phyloP scores from a whole-genome alignment of 2,113 vertebrate species.

The Morone saxatilis region DNA sequence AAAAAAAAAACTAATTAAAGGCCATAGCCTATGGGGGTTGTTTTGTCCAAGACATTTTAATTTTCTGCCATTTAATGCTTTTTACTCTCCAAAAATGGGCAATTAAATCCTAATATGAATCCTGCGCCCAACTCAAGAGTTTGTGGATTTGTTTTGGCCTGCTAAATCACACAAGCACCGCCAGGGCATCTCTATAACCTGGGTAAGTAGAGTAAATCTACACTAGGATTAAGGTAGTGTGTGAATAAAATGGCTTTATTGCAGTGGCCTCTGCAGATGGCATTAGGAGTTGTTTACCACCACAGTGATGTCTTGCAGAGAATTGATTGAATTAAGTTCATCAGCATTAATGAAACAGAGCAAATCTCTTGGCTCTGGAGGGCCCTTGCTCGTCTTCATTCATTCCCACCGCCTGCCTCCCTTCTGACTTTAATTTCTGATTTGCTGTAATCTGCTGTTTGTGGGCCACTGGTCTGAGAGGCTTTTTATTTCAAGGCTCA shows the following conservation, averaged over 20 bases:
- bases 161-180: constrained; percentile 42
- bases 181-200: constrained; percentile 42
- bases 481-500: constrained; percentile 61
- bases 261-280: constrained; percentile 57
- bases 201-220: constrained; percentile 64
- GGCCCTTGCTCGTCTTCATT: constrained; percentile 28
- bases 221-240: constrained; percentile 63
- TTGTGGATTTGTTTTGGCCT: constrained; percentile 38
- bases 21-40: neutral
- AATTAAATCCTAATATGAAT: constrained; percentile 8
- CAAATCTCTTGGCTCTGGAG: constrained; percentile 55
- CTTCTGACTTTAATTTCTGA: constrained; percentile 66
- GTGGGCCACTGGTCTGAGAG: constrained; percentile 54
- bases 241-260: constrained; percentile 65
- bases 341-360: constrained; percentile 68
- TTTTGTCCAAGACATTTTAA: constrained; percentile 20
- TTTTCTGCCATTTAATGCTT: constrained; percentile 12
- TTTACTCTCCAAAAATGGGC: constrained; percentile 5
- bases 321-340: constrained; percentile 77
- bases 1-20: constrained; percentile 19
- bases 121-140: neutral
- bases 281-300: constrained; percentile 72
- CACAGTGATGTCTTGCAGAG: constrained; percentile 52
- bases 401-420: constrained; percentile 22
- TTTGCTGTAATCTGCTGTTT: constrained; percentile 67